These are phyloP conservation scores for Magallana angulata DNA, from an alignment of 1,140 invertebrate genomes.

Conservation along the genomic window DNA sequence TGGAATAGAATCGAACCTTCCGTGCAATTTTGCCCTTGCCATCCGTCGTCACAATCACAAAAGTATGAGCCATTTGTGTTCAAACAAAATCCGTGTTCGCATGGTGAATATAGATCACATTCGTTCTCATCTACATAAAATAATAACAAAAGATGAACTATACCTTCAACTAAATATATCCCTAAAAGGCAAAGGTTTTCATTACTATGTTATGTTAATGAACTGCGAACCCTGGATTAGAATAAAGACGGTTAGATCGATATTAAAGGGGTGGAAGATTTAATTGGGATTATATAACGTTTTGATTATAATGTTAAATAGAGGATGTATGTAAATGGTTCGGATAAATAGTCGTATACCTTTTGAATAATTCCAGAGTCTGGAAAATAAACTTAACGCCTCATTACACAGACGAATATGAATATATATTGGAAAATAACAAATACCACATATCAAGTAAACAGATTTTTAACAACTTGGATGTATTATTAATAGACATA, in stretches of 20 bases:
- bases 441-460: too few species aligned
- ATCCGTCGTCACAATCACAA: slow-evolving; percentile 31
- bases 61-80: slow-evolving; percentile 29
- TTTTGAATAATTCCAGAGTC: not conserved
- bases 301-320: not conserved
- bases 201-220: too few species aligned
- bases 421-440: not conserved
- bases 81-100: slow-evolving; percentile 83
- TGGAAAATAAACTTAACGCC: slow-evolving; percentile 27
- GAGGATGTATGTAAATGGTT: not conserved
- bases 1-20: not conserved
- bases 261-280: not conserved
- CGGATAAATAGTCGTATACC: not conserved
- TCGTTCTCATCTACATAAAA: slow-evolving; percentile 50
- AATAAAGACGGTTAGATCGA: not conserved
- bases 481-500: not conserved
- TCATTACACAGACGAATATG: slow-evolving; percentile 34
- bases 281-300: not conserved
- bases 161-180: not conserved
- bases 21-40: slow-evolving; percentile 42
- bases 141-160: not conserved
- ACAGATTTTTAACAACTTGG: not conserved
- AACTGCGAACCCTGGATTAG: slow-evolving; percentile 17
- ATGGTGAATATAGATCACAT: slow-evolving; percentile 66
- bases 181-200: not conserved